Conservation (phyloP, 2,888 invertebrate species). For the Notodonta dromedarius region DNA sequence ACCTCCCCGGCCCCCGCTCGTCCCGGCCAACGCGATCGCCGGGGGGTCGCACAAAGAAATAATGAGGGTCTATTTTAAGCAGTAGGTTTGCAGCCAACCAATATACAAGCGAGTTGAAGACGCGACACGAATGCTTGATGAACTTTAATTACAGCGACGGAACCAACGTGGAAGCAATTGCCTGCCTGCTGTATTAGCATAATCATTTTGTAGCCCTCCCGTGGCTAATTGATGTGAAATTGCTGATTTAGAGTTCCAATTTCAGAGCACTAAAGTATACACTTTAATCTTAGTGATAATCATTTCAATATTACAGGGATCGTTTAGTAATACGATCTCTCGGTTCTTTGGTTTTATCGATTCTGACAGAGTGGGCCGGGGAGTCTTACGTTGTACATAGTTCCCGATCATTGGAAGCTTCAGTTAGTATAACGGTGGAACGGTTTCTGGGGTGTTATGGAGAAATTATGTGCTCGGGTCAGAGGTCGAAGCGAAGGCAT, state of each 20-base stretch:
- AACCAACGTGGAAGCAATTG: conserved; percentile 63
- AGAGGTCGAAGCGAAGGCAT: conserved; percentile 47
- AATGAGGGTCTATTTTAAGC: conserved; percentile 45
- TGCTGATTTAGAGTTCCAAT: conserved; percentile 45
- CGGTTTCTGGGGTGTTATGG: conserved; percentile 44
- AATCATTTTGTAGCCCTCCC: conserved; percentile 60
- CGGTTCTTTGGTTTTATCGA: conserved; percentile 28
- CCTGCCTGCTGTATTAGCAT: conserved; percentile 68
- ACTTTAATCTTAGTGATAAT: conserved; percentile 36
- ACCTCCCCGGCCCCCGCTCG: conserved; percentile 2
- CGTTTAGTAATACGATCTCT: conserved; percentile 21
- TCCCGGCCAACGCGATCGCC: conserved; percentile 1
- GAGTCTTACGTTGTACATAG: conserved; percentile 23
- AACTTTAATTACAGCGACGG: conserved; percentile 67
- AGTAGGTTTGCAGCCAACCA: conserved; percentile 50
- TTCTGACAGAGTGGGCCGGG: conserved; percentile 19
- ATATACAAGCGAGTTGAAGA: conserved; percentile 59
- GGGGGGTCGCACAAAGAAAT: conserved; percentile 40
- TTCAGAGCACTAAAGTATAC: conserved; percentile 26
- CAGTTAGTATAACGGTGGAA: conserved; percentile 42
- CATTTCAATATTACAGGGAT: conserved; percentile 28
- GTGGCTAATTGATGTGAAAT: conserved; percentile 64
- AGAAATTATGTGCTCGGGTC: conserved; percentile 49
- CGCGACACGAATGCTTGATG: conserved; percentile 64
- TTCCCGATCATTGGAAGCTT: conserved; percentile 25